Conservation (phyloP, 2,797 vertebrate genomes). For the Bucorvus abyssinicus region DNA sequence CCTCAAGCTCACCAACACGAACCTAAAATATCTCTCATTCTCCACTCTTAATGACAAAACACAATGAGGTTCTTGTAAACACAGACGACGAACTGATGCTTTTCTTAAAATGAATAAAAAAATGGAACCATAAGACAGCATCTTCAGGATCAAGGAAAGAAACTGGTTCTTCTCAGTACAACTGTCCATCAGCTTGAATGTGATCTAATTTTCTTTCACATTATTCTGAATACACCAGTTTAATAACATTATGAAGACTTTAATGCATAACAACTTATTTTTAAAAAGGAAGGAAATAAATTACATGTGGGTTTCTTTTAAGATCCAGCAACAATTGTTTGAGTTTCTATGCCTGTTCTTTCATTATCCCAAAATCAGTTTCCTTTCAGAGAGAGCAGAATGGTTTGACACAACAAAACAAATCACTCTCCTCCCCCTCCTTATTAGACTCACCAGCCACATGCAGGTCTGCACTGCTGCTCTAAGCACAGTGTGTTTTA, state of each 20-base stretch:
- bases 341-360: slow-evolving; percentile 46
- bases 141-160: slow-evolving; percentile 13
- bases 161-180: neutral
- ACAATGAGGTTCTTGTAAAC: neutral
- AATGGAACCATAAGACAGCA: neutral
- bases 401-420: slow-evolving; percentile 55
- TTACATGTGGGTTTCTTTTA: slow-evolving; percentile 40
- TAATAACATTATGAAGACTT: slow-evolving; percentile 33
- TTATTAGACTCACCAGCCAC: slow-evolving; percentile 31
- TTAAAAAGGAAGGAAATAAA: slow-evolving; percentile 43
- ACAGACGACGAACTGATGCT: neutral
- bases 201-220: slow-evolving; percentile 13
- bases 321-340: slow-evolving; percentile 36
- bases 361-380: slow-evolving; percentile 63
- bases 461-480: slow-evolving; percentile 34
- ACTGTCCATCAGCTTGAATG: neutral
- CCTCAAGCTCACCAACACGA: neutral
- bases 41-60: neutral
- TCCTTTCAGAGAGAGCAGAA: slow-evolving; percentile 61
- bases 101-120: slow-evolving; percentile 18
- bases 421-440: slow-evolving; percentile 43
- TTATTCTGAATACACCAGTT: neutral
- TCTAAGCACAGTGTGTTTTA: neutral
- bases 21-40: neutral
- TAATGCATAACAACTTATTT: neutral